Conservation (phyloP, 2,797 vertebrate genomes). For the Tragopan temminckii region DNA sequence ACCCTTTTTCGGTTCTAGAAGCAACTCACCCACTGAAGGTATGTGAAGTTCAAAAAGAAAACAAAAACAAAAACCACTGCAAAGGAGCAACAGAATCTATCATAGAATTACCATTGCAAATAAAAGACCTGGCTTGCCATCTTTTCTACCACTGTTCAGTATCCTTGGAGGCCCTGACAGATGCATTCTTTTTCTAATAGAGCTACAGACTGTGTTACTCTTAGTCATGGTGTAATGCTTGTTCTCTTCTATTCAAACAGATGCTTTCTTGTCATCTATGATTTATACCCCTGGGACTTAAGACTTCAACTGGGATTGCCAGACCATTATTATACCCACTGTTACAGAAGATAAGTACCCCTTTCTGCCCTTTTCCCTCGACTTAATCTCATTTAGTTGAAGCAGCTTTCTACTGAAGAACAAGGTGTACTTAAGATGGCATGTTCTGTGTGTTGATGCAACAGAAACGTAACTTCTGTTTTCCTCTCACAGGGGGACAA, state of each 20-base stretch:
- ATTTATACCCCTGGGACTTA: not conserved
- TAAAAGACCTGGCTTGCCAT: not conserved
- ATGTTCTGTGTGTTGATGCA: not conserved
- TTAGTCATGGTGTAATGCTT: not conserved
- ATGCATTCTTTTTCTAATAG: not conserved
- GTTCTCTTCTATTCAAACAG: not conserved
- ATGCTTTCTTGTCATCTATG: not conserved
- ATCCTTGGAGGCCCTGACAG: not conserved
- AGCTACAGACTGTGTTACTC: not conserved
- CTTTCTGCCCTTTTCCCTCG: not conserved
- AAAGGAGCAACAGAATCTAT: not conserved
- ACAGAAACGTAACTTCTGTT: not conserved
- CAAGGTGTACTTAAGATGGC: not conserved
- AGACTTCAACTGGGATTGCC: not conserved
- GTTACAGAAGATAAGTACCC: not conserved
- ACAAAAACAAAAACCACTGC: not conserved
- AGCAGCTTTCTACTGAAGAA: not conserved
- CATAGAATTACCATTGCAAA: not conserved
- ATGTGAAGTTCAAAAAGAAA: not conserved
- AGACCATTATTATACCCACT: not conserved
- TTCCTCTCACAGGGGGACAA: not conserved
- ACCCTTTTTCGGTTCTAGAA: not conserved
- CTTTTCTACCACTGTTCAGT: not conserved
- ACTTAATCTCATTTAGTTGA: not conserved
- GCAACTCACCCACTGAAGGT: not conserved